Conservation (phyloP, 1,140 invertebrate species). For the Cydia amplana region DNA sequence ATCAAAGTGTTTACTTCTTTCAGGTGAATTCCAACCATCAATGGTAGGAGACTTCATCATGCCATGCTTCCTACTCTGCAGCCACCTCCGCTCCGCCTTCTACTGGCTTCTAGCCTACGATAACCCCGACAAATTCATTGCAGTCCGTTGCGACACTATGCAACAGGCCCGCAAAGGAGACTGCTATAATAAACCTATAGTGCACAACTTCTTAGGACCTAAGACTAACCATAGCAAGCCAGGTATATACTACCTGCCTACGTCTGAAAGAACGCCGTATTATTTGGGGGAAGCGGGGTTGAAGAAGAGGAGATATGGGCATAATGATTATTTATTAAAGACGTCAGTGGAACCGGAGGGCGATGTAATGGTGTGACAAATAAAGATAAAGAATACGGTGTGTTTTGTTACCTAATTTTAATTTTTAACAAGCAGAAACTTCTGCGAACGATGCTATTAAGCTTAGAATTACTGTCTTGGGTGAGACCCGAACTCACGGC, state of each 20-base stretch:
- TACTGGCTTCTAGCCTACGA: conserved; percentile 54
- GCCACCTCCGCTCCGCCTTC: conserved; percentile 58
- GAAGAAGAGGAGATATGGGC: conserved; percentile 47
- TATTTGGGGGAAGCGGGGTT: conserved; percentile 53
- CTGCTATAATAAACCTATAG: conserved; percentile 49
- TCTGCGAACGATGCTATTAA: too few species aligned
- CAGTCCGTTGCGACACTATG: conserved; percentile 53
- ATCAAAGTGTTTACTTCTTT: conserved; percentile 29
- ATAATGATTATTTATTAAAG: conserved; percentile 56
- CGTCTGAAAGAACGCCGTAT: conserved; percentile 52
- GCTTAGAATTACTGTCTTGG: too few species aligned
- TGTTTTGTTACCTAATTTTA: conserved; percentile 63
- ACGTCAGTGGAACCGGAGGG: conserved; percentile 49
- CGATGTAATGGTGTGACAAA: conserved; percentile 56
- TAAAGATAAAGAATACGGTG: conserved; percentile 37
- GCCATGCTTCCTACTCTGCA: conserved; percentile 65
- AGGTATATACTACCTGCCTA: conserved; percentile 68
- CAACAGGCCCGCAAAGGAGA: conserved; percentile 49
- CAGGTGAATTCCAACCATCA: conserved; percentile 64
- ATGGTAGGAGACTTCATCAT: conserved; percentile 58
- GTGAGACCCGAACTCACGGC: too few species aligned
- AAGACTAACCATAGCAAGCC: conserved; percentile 59
- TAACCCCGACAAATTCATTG: conserved; percentile 58
- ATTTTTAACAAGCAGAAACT: too few species aligned
- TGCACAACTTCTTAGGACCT: conserved; percentile 56